These are phyloP conservation scores for Arothron firmamentum DNA, from an alignment of 2,113 vertebrate species.

Conservation along the genomic window DNA sequence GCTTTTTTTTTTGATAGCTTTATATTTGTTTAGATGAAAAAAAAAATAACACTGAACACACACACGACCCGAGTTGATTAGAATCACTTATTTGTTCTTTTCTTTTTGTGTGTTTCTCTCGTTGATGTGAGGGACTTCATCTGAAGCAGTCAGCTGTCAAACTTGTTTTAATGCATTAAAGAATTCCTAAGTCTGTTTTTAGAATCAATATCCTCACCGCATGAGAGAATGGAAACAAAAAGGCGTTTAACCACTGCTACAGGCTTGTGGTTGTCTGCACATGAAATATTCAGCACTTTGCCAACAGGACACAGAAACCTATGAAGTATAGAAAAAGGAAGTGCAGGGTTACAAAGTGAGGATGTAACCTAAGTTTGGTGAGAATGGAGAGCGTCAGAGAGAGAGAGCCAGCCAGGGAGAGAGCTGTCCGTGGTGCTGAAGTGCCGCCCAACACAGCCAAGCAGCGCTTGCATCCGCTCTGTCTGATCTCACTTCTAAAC, in stretches of 20 bases:
- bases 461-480: not conserved
- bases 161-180: not conserved
- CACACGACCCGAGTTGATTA: not conserved
- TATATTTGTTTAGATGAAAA: not conserved
- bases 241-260: slow-evolving; percentile 46
- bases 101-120: not conserved
- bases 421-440: slow-evolving; percentile 70
- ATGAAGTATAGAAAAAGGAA: slow-evolving; percentile 2
- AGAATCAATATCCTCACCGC: slow-evolving; percentile 41
- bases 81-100: not conserved
- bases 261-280: slow-evolving; percentile 42
- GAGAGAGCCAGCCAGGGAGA: not conserved
- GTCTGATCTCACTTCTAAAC: slow-evolving; percentile 1
- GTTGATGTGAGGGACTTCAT: not conserved
- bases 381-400: not conserved
- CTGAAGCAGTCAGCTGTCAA: not conserved
- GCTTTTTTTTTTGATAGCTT: not conserved
- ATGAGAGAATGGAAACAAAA: slow-evolving; percentile 20
- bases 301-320: slow-evolving; percentile 8
- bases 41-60: not conserved
- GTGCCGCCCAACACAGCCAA: slow-evolving; percentile 10
- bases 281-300: slow-evolving; percentile 62
- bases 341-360: slow-evolving; percentile 4
- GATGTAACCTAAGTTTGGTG: slow-evolving; percentile 25
- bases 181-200: slow-evolving; percentile 16